Evolutionary conservation across 2,113 vertebrate genomes (phyloP).

Genomic region (Rhinolophus sinicus): DNA sequence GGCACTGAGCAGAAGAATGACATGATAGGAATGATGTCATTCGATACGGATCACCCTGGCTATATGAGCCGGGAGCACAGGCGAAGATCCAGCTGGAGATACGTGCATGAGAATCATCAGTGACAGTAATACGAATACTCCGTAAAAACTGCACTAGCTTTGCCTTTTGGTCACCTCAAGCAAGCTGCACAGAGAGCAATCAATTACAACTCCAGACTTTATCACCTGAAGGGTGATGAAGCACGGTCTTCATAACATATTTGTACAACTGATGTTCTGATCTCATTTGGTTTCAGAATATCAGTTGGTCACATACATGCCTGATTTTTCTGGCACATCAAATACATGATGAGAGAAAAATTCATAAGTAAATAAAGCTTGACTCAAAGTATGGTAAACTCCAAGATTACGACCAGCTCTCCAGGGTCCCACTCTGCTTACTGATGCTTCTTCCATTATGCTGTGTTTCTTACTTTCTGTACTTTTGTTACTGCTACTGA

Average conservation of each 20-base stretch:
- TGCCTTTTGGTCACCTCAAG: not conserved
- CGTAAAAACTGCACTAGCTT: not conserved
- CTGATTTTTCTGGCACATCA: not conserved
- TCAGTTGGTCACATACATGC: not conserved
- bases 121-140: not conserved
- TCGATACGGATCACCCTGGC: not conserved
- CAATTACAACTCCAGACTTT: not conserved
- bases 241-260: not conserved
- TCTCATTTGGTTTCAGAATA: not conserved
- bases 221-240: not conserved
- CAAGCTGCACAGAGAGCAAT: not conserved
- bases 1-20: not conserved
- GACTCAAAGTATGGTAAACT: not conserved
- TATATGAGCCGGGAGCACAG: accelerated
- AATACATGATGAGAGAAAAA: not conserved
- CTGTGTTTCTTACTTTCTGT: not conserved
- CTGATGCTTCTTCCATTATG: not conserved
- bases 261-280: not conserved
- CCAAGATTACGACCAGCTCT: not conserved
- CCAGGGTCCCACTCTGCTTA: not conserved
- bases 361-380: not conserved
- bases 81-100: not conserved
- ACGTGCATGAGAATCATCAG: not conserved
- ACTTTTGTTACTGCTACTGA: not conserved
- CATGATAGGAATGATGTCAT: not conserved